Evolutionary conservation across 2,113 vertebrate genomes (phyloP).

Genomic region (Fulica atra): DNA sequence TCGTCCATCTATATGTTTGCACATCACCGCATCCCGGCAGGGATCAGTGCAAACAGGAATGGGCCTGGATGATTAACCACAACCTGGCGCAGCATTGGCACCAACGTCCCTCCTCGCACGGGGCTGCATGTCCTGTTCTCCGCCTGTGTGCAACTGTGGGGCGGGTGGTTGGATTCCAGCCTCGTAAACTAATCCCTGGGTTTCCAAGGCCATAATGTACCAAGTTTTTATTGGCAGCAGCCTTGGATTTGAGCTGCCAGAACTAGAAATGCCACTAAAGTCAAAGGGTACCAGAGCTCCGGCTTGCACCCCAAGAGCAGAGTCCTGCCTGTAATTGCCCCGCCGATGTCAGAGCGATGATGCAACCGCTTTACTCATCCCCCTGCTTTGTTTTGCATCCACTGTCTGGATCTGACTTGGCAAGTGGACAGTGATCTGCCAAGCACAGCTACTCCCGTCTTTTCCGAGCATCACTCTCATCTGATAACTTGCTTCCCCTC

Average conservation of each 20-base stretch:
- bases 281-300: background rate
- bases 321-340: background rate
- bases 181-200: background rate
- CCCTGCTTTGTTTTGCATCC: fast-evolving
- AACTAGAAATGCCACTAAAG: background rate
- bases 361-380: background rate
- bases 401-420: background rate
- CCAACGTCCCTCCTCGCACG: fast-evolving
- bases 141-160: fast-evolving
- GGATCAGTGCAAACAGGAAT: background rate
- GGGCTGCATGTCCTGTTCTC: background rate
- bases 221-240: background rate
- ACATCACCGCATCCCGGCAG: background rate
- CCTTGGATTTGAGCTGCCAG: background rate
- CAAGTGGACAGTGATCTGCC: background rate
- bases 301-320: background rate
- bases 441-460: background rate
- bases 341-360: fast-evolving
- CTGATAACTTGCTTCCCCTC: background rate
- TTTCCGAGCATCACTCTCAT: background rate
- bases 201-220: background rate
- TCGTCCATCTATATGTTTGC: fast-evolving
- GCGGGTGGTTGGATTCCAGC: background rate
- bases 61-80: background rate
- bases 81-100: fast-evolving